Base-by-base conservation (phyloP, 1,140 invertebrate genomes). In the Drosophila setifemur region DNA sequence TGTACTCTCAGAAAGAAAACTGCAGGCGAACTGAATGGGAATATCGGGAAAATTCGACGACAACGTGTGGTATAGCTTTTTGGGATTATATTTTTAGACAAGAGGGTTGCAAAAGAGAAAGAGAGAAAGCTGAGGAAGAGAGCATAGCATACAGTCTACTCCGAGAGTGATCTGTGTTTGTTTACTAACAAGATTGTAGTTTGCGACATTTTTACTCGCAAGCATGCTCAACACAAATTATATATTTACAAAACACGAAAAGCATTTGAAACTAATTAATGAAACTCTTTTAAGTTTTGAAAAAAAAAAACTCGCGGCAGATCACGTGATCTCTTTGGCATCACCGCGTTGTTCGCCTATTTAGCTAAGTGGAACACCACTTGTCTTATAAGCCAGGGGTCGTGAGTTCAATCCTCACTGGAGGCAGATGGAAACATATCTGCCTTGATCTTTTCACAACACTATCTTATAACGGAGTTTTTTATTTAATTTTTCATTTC, bases 281-380 rank as follows among this genome's bases (percentile, higher is more conserved):
- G n/a, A n/a, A n/a, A n/a, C n/a, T n/a, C n/a, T n/a, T n/a, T n/a
- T n/a, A n/a, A n/a, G n/a, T n/a, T n/a, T n/a, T n/a, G n/a, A n/a
- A n/a, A n/a, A n/a, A n/a, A n/a, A n/a, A n/a, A n/a, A n/a, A n/a
- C n/a, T n/a, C n/a, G n/a, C n/a, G n/a, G n/a, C 19, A 44, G 8
- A 33, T 40, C 0, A 68, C 61, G 6, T 0, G n/a, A 26, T 35
- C 44, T 48, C 16, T 70, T 52, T 75, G 64, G 25, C 50, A 9
- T 9, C 4, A 6, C 4, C 6, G 33, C 6, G 37, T 25, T 57
- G 37, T 76, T 69, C 69, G 95, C 95, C 95, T 95, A 94, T 95
- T 95, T 96, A 95, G 95, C 95, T 96, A 94, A 96, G 95, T 94
- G 95, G 95, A 93, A 96, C 95, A 96, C 95, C 95, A 95, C 94